Evolutionary conservation across 2,888 invertebrate genomes (phyloP), one percentile per base, ranked within the genome.

Genomic region (Orthosia gothica): DNA sequence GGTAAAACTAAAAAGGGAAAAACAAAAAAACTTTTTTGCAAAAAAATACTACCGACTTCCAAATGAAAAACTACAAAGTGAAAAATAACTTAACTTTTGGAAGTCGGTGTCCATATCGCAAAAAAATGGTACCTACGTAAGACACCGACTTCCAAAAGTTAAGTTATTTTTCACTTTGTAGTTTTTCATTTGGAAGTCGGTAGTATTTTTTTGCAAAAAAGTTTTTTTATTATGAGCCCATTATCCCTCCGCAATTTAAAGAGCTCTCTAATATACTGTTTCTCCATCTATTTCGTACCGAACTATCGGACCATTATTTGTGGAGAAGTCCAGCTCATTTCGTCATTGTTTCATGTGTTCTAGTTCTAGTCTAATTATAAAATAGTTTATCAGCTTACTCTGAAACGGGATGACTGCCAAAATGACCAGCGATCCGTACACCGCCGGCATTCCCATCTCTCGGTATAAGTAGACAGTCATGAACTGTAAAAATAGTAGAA

Each of bases 391-490:
- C 18, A 59, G 75, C 93, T 93, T 87, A 95, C 96, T 93, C 90
- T 96, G 96, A 87, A 96, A 96, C n/a, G 96, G 96, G 52, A 97
- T 93, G 32, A 97, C 94, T 11, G 96, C 92, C 12, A 97, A 84
- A 49, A 97, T 94, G 5, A 96, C 91, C 1, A 95, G 84, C 5
- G 97, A 94, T 63, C 97, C 97, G 61, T 96, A 95, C 1, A 97
- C 88, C 0, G 97, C 97, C 40, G 97, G 91, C 85, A 95, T 92
- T 32, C 97, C 97, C 90, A 97, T 94, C 89, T 97, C 96, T 68
- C 94, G 92, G 89, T 96, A 97, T 71, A 97, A 92, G 78, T 98
- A 97, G 61, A 92, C 76, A 3, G 94, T 93, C 92, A 96, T 94
- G 16, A 96, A 73, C 96, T 96, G 89, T 49, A 91, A 92, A 26